These are phyloP conservation scores for Pimephales promelas DNA, from an alignment of 2,113 vertebrate species.

Conservation along the genomic window DNA sequence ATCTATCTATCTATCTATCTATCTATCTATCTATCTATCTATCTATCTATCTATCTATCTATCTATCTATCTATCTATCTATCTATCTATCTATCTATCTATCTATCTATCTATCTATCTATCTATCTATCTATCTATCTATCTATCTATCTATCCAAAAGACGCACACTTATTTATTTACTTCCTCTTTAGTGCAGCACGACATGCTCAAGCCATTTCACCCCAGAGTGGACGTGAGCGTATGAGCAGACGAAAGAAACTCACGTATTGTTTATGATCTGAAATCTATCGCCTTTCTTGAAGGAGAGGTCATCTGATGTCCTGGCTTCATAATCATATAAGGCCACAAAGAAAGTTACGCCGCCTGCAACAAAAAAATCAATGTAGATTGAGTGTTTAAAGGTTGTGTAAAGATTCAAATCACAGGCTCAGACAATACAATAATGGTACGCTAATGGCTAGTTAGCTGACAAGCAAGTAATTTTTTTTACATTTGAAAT, in stretches of 20 bases:
- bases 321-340: slow-evolving; percentile 98
- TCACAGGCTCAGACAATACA: background rate
- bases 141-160: background rate
- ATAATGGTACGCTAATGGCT: background rate
- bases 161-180: background rate
- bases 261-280: slow-evolving; percentile 99
- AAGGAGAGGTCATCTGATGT: slow-evolving; percentile 98
- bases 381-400: background rate
- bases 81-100: no score
- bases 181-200: no score
- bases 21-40: no score
- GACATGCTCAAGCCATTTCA: no score
- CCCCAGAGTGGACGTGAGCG: background rate
- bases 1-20: background rate
- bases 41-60: background rate
- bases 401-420: background rate
- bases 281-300: slow-evolving; percentile 97
- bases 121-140: no score
- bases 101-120: no score
- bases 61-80: background rate
- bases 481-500: background rate
- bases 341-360: slow-evolving; percentile 98
- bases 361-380: slow-evolving; percentile 78
- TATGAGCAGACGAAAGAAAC: slow-evolving; percentile 54
- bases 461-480: background rate